A percentile compares a stretch with the other conserved stretches of the same genome.
Conservation (phyloP, 2,113 vertebrate species). For the Megalops atlanticus region DNA sequence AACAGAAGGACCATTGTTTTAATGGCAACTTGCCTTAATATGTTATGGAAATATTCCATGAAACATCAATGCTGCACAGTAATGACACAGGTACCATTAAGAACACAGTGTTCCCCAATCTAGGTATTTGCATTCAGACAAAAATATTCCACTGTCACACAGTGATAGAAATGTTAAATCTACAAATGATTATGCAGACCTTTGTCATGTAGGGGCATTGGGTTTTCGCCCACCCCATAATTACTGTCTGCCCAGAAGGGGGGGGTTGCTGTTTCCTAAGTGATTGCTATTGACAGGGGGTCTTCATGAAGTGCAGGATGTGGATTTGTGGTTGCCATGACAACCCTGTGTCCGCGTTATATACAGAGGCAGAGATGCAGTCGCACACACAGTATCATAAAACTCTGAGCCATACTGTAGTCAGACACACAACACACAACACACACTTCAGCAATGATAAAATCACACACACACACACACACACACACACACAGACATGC, state of each 20-base stretch:
- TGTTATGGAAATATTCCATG: background rate
- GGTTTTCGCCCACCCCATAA: background rate
- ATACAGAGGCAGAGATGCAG: background rate
- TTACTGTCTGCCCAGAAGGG: background rate
- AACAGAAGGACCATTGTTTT: background rate
- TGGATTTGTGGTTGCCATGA: slow-evolving; percentile 16
- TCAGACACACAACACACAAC: background rate
- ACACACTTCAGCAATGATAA: background rate
- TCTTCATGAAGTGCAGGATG: background rate
- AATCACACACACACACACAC: background rate
- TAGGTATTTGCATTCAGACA: background rate
- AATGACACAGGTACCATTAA: background rate
- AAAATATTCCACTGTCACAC: background rate
- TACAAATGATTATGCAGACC: background rate
- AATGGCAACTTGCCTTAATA: background rate
- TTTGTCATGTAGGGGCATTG: background rate
- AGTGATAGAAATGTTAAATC: background rate
- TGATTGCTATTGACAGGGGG: background rate
- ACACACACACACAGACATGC: background rate
- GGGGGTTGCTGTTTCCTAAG: background rate
- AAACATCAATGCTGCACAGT: background rate
- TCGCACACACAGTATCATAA: background rate
- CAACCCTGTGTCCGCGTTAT: background rate
- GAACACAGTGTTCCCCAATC: background rate
- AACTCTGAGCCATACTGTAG: background rate